Conservation (phyloP, 2,797 vertebrate species). For the Dicrostonyx torquatus region DNA sequence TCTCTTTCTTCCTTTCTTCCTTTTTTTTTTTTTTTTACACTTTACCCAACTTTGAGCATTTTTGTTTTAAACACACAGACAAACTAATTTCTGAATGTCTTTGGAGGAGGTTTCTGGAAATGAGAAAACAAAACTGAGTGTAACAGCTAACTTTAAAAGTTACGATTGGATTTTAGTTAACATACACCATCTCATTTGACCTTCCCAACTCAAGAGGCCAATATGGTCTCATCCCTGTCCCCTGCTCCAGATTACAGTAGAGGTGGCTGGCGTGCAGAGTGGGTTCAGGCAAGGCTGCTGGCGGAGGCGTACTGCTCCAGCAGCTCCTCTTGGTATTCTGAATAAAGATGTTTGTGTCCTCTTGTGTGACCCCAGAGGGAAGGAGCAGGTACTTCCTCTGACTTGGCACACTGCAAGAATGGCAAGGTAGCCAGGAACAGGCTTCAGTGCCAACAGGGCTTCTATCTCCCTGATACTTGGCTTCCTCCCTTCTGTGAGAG, state of each 20-base stretch:
- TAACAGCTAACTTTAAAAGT: background rate
- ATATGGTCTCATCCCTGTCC: background rate
- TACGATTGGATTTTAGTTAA: background rate
- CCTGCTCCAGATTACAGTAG: background rate
- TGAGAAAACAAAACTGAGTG: background rate
- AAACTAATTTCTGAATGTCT: background rate
- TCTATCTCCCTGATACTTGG: background rate
- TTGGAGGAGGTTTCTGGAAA: background rate
- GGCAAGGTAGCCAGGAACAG: background rate
- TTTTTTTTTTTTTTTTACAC: background rate
- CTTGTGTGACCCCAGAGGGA: background rate
- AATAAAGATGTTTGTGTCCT: background rate
- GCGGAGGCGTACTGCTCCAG: background rate
- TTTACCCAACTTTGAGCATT: background rate
- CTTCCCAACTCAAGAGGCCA: background rate
- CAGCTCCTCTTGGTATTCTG: background rate
- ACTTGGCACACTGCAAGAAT: background rate
- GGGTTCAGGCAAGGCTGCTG: background rate
- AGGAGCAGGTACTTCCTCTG: rapidly evolving
- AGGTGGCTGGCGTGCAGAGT: rapidly evolving
- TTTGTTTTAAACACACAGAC: background rate
- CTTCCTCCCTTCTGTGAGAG: background rate
- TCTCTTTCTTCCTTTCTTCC: too few relatives aligned
- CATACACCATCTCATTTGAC: background rate
- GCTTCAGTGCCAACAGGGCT: rapidly evolving